Evolutionary conservation across 1,140 invertebrate genomes (phyloP), one percentile per base, ranked within the genome.

Genomic region (Epicauta chinensis): DNA sequence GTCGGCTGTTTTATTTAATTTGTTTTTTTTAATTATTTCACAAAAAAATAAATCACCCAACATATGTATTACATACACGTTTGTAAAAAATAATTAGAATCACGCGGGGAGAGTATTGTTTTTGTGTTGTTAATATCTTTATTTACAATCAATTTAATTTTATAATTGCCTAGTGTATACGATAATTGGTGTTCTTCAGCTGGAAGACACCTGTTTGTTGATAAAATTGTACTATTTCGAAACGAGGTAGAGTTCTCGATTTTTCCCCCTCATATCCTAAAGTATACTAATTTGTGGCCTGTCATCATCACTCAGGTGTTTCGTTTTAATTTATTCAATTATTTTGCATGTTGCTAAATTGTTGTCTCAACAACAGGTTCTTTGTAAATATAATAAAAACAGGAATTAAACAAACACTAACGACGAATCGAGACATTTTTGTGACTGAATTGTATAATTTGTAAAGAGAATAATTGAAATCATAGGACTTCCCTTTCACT

Each of bases 361-460:
- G n/a, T n/a, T n/a, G n/a, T n/a, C n/a, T n/a, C n/a, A n/a, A n/a
- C n/a, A n/a, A n/a, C n/a, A n/a, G n/a, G 23, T 23, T 23, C 23
- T 23, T 23, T 23, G 4, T 23, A 23, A 30, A n/a, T n/a, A n/a
- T n/a, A n/a, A 15, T 36, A 11, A 17, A 14, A 23, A 37, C 34
- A 35, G 15, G 30, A 23, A 14, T 10, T 16, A 16, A 43, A 16
- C 50, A 55, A 38, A 55, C 40, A 47, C 43, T 23, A 47, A 55
- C 43, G 31, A 32, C 40, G 41, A 54, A 48, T 23, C 23, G 23
- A 23, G 16, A 55, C 37, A 52, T 32, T 50, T 51, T 48, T 54
- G 55, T 57, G 51, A 60, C 57, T 57, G 37, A 42, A 16, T 45
- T 56, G 53, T 59, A 56, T 54, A 60, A 57, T 54, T 54, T 57